Conservation (phyloP, 2,113 vertebrate genomes). For the Agelaius tricolor region DNA sequence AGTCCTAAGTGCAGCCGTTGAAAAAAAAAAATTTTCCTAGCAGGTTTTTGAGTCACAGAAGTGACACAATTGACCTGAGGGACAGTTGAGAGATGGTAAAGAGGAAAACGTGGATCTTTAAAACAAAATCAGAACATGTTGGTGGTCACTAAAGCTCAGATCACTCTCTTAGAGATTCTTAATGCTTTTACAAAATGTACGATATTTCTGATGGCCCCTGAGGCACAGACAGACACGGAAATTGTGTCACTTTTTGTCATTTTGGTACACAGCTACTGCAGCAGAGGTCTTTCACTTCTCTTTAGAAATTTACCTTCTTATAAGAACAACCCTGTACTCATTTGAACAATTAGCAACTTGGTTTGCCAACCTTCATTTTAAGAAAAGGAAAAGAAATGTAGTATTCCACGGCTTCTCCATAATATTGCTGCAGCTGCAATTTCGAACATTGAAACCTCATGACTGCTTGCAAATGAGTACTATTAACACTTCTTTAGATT, state of each 20-base stretch:
- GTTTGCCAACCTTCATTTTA: not conserved
- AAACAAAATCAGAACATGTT: not conserved
- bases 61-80: not conserved
- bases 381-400: not conserved
- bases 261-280: not conserved
- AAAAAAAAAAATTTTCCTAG: not conserved
- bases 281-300: not conserved
- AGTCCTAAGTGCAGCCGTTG: not conserved
- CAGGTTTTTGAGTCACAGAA: not conserved
- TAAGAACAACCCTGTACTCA: not conserved
- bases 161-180: not conserved
- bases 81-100: not conserved
- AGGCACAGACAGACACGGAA: not conserved
- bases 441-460: not conserved
- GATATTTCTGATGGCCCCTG: not conserved
- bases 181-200: not conserved
- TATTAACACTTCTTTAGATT: slow-evolving; percentile 51
- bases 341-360: not conserved
- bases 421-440: not conserved
- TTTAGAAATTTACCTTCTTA: not conserved
- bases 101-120: not conserved
- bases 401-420: not conserved
- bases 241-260: not conserved
- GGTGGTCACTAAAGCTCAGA: not conserved
- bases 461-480: slow-evolving; percentile 24